phyloP scores from a whole-genome alignment of 1,140 invertebrate species.

The Cylas formicarius region DNA sequence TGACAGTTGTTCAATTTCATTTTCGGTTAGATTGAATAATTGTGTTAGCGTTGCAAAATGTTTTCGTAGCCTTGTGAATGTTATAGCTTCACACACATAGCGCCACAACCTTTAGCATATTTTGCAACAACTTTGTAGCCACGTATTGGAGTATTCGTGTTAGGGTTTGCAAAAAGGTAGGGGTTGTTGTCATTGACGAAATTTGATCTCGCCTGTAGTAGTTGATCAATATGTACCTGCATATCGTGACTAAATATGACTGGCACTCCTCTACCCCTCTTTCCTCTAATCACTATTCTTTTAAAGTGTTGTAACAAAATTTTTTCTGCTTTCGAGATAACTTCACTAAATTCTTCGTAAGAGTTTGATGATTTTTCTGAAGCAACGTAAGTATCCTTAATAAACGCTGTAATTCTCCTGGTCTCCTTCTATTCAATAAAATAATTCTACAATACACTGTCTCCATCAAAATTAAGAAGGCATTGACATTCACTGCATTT shows the following conservation, averaged over 20 bases:
- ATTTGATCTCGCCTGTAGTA: conserved; percentile 11
- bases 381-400: conserved; percentile 4
- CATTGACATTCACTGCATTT: conserved; percentile 10
- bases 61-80: conserved; percentile 32
- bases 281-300: conserved; percentile 22
- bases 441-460: conserved; percentile 28
- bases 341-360: conserved; percentile 16
- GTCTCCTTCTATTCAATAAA: conserved; percentile 30
- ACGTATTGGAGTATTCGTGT: too few relatives aligned
- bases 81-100: conserved; percentile 16
- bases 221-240: conserved; percentile 10
- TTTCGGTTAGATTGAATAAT: conserved; percentile 34
- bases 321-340: conserved; percentile 17
- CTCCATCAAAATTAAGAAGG: conserved; percentile 26
- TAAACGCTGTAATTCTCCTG: conserved; percentile 30
- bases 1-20: conserved; percentile 34
- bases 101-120: conserved; percentile 12
- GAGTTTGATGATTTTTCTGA: conserved; percentile 5
- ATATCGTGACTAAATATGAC: conserved; percentile 19
- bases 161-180: too few relatives aligned
- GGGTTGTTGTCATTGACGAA: conserved; percentile 16
- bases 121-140: conserved; percentile 13
- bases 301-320: conserved; percentile 19
- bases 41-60: conserved; percentile 38
- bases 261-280: conserved; percentile 17